phyloP scores from a whole-genome alignment of 2,797 vertebrate genomes.

The Coregonus sp. region DNA sequence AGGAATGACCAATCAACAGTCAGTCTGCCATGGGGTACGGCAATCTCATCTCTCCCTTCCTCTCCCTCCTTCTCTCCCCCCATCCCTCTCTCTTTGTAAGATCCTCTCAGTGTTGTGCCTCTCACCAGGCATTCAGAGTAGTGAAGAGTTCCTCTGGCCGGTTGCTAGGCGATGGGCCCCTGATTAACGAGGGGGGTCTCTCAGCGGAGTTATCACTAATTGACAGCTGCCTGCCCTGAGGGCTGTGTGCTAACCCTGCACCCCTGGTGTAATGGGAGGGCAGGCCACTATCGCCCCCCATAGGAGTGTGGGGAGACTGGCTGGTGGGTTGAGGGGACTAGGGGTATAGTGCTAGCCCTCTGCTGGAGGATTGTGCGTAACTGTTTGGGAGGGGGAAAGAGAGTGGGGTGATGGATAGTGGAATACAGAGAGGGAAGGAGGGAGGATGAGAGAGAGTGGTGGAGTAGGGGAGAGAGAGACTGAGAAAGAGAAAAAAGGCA shows the following conservation, averaged over 20 bases:
- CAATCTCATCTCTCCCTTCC: no score
- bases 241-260: constrained; percentile 91
- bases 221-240: constrained; percentile 97
- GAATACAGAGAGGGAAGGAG: no score
- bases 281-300: constrained; percentile 84
- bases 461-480: constrained; percentile 26
- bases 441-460: constrained; percentile 21
- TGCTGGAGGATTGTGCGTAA: constrained; percentile 63
- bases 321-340: constrained; percentile 73
- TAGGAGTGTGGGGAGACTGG: constrained; percentile 52
- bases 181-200: constrained; percentile 79
- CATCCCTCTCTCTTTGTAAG: no score
- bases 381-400: constrained; percentile 41
- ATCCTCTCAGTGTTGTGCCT: constrained; percentile 18
- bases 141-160: constrained; percentile 74
- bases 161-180: constrained; percentile 94
- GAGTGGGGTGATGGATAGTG: no score
- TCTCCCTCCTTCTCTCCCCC: no score
- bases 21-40: no score
- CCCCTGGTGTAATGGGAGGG: constrained; percentile 91
- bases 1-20: constrained; percentile 89
- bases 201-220: constrained; percentile 93
- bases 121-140: background rate
- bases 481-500: constrained; percentile 14
- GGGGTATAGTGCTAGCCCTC: constrained; percentile 74